Conservation (phyloP, 2,113 vertebrate genomes). For the Ptilonorhynchus violaceus region DNA sequence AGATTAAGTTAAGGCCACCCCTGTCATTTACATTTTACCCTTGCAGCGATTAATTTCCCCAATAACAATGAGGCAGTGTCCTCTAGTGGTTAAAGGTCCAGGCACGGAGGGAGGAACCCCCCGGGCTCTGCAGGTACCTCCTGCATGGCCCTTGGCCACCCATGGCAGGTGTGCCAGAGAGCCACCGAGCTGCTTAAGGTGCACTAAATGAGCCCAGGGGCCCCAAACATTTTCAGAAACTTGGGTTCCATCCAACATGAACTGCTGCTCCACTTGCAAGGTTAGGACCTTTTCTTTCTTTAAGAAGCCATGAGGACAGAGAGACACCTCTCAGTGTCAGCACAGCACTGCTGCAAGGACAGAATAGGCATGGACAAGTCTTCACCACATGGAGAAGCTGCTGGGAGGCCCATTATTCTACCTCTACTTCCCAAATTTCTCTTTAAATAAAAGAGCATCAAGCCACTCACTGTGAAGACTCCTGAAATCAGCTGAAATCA, state of each 20-base stretch:
- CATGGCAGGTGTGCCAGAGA: rapidly evolving
- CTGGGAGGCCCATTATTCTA: background rate
- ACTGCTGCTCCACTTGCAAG: background rate
- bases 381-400: background rate
- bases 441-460: background rate
- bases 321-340: background rate
- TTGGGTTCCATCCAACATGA: background rate
- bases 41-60: background rate
- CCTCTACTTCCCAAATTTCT: background rate
- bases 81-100: background rate
- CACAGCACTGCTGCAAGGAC: background rate
- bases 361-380: background rate
- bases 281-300: background rate
- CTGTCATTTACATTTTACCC: background rate
- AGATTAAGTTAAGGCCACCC: background rate
- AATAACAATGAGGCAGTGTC: background rate
- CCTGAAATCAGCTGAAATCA: background rate
- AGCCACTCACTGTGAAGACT: background rate
- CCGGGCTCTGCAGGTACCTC: background rate
- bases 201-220: background rate
- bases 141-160: background rate
- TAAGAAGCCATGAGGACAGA: background rate
- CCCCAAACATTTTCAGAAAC: background rate
- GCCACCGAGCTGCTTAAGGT: background rate
- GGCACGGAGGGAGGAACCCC: background rate